phyloP scores from a whole-genome alignment of 92 coral and sea anemone genomes.

The Parazoanthus darwini region DNA sequence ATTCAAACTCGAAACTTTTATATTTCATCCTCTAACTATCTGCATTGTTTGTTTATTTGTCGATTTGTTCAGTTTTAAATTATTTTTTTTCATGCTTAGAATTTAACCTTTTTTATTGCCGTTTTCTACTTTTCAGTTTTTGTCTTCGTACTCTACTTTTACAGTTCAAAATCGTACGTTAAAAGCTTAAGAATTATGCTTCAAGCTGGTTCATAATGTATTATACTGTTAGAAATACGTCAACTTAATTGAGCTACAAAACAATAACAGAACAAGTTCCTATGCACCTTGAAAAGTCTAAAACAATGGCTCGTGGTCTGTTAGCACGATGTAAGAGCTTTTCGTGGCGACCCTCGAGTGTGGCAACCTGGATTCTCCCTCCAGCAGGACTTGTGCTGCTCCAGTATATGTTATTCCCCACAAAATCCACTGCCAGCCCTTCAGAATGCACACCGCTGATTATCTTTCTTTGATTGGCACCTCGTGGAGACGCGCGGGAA shows the following conservation, averaged over 20 bases:
- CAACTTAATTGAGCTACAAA: neutral
- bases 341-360: neutral
- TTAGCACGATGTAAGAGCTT: conserved; percentile 13
- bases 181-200: no score
- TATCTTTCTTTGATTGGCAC: neutral
- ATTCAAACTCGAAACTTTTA: no score
- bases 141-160: no score
- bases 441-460: neutral
- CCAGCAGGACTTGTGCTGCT: neutral
- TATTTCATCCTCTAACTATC: no score
- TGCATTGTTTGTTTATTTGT: no score
- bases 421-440: conserved; percentile 17
- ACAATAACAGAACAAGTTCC: neutral
- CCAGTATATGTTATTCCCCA: conserved; percentile 23
- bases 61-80: no score
- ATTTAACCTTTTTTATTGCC: no score
- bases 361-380: conserved; percentile 18
- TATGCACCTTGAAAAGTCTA: conserved; percentile 8
- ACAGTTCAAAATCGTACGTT: no score
- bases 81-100: no score
- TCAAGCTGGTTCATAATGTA: neutral
- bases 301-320: conserved; percentile 5
- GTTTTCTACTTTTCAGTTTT: no score
- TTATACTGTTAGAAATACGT: neutral
- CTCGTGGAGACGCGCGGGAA: conserved; percentile 8